A percentile compares a stretch with the other conserved stretches of the same genome.
phyloP scores from a whole-genome alignment of 2,888 invertebrate species.

The Omphaloscelis lunosa region DNA sequence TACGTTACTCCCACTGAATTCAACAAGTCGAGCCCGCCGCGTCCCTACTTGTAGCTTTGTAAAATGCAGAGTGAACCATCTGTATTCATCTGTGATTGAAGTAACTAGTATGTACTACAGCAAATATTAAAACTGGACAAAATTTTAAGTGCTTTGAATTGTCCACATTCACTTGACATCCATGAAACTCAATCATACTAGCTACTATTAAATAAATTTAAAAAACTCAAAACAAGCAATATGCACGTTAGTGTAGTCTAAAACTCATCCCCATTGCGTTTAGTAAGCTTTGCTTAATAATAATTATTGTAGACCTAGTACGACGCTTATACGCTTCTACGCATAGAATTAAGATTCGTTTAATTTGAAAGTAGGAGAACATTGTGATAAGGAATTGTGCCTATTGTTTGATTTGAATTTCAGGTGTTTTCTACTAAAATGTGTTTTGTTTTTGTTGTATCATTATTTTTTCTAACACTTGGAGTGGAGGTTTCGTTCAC shows the following conservation, averaged over 20 bases:
- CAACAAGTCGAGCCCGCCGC: too few relatives aligned
- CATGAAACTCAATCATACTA: constrained; percentile 35
- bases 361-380: constrained; percentile 54
- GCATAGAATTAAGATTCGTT: constrained; percentile 61
- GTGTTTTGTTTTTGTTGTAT: constrained; percentile 54
- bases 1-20: too few relatives aligned
- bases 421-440: constrained; percentile 80
- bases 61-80: too few relatives aligned
- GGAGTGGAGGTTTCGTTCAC: constrained; percentile 46
- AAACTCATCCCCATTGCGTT: constrained; percentile 66
- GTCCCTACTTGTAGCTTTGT: too few relatives aligned
- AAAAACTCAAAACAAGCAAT: constrained; percentile 82
- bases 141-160: neutral
- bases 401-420: constrained; percentile 84
- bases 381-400: constrained; percentile 72
- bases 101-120: neutral
- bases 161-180: constrained; percentile 1
- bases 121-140: neutral
- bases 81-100: too few relatives aligned
- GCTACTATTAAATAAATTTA: constrained; percentile 17
- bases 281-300: constrained; percentile 69
- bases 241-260: constrained; percentile 81
- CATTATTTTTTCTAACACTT: constrained; percentile 34
- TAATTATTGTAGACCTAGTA: constrained; percentile 55
- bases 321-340: constrained; percentile 66